A percentile compares a stretch with the other conserved stretches of the same genome.
Evolutionary conservation across 2,888 invertebrate genomes (phyloP).

Genomic region (Colostygia pectinataria): DNA sequence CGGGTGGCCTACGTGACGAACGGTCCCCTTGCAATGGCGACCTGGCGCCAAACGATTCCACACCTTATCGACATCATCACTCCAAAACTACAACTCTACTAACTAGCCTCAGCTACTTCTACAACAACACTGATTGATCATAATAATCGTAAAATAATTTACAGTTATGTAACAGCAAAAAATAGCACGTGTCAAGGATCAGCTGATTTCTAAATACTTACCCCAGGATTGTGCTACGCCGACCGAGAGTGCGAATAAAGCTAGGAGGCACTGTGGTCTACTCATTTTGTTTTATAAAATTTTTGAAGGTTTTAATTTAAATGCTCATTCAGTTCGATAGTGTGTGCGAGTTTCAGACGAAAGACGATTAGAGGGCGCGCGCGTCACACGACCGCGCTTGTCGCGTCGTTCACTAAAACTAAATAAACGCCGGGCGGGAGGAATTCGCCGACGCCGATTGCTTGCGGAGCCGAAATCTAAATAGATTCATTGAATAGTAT

Average conservation of each 20-base stretch:
- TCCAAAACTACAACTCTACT: conserved; percentile 28
- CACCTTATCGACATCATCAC: conserved; percentile 66
- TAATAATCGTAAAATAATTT: conserved; percentile 19
- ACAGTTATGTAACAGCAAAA: conserved; percentile 67
- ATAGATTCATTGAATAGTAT: conserved; percentile 63
- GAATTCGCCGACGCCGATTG: conserved; percentile 44
- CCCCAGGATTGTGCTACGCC: conserved; percentile 67
- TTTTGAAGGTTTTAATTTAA: conserved; percentile 50
- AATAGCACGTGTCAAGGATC: conserved; percentile 70
- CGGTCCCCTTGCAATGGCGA: conserved; percentile 74
- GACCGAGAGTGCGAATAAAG: conserved; percentile 53
- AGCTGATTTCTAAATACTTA: conserved; percentile 73
- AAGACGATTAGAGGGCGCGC: conserved; percentile 60
- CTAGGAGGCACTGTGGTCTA: conserved; percentile 60
- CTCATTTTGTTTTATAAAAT: conserved; percentile 78
- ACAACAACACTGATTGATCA: conserved; percentile 21
- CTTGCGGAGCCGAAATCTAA: conserved; percentile 49
- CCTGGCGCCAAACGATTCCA: conserved; percentile 76
- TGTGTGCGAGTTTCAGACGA: conserved; percentile 65
- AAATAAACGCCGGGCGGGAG: conserved; percentile 39
- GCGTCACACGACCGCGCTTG: conserved; percentile 54
- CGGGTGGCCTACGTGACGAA: conserved; percentile 81
- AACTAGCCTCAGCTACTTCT: conserved; percentile 23
- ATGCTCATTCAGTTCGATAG: conserved; percentile 61
- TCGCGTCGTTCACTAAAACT: conserved; percentile 68